phyloP scores from a whole-genome alignment of 2,797 vertebrate genomes.

The Loriculus beryllinus region DNA sequence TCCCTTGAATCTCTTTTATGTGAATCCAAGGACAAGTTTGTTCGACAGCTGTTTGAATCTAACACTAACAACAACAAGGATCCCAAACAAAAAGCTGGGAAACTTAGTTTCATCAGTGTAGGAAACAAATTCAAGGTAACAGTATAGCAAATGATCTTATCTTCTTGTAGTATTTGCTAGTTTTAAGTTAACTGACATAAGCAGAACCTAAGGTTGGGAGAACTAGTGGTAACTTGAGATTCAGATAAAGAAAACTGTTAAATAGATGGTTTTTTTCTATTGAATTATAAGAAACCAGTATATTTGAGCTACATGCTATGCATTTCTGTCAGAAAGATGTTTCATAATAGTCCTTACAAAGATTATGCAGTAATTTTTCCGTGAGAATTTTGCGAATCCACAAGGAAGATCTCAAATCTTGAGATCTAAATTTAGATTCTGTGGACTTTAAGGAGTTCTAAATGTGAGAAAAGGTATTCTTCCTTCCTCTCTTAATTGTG shows the following conservation, averaged over 20 bases:
- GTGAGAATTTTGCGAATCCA: not conserved
- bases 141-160: not conserved
- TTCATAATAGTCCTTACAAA: not conserved
- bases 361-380: not conserved
- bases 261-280: not conserved
- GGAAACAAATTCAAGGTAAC: conserved; percentile 98
- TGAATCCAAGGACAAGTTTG: conserved; percentile 92
- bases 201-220: not conserved
- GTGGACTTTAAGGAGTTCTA: not conserved
- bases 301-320: not conserved
- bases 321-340: not conserved
- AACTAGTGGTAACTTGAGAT: not conserved
- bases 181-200: not conserved
- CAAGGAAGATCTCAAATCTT: not conserved
- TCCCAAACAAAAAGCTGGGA: conserved; percentile 92
- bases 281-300: not conserved
- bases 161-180: not conserved
- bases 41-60: conserved; percentile 88
- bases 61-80: conserved; percentile 89
- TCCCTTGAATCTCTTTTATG: conserved; percentile 92
- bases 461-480: not conserved
- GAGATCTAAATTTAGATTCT: not conserved
- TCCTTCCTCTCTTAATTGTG: not conserved
- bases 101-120: conserved; percentile 96
- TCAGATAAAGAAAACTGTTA: not conserved